phyloP scores from a whole-genome alignment of 1,140 invertebrate genomes.

The Heliconius melpomene region DNA sequence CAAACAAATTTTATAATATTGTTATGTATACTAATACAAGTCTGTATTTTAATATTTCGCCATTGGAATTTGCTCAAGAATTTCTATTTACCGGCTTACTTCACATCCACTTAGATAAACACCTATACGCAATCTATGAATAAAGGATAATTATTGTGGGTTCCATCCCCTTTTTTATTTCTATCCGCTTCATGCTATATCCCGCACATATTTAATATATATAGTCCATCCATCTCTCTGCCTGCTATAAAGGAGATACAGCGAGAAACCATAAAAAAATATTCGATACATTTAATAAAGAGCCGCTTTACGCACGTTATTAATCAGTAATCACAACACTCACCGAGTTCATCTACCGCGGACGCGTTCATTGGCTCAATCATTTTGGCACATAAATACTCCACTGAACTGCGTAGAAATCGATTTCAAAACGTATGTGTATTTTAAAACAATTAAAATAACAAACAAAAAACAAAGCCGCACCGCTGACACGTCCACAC shows the following conservation, averaged over 20 bases:
- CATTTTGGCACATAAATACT: constrained; percentile 46
- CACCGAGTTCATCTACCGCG: constrained; percentile 60
- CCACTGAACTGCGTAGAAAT: constrained; percentile 39
- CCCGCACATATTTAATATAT: no score
- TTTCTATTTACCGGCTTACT: neutral
- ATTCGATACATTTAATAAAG: neutral
- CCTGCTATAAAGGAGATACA: no score
- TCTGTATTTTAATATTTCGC: no score
- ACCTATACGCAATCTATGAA: no score
- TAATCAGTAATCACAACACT: constrained; percentile 24
- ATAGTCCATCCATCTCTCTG: no score
- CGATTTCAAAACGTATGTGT: constrained; percentile 11
- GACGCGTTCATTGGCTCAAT: constrained; percentile 53
- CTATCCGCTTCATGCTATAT: no score
- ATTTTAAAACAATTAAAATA: constrained; percentile 16
- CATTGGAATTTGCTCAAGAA: neutral
- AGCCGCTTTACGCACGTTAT: neutral
- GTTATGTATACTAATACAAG: no score
- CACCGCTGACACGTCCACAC: constrained; percentile 43
- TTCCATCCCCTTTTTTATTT: no score
- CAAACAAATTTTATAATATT: no score
- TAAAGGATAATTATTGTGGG: no score
- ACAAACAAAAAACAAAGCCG: neutral
- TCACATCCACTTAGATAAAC: neutral
- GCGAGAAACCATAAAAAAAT: no score